phyloP scores from a whole-genome alignment of 2,888 invertebrate genomes.

The Pycnomerus fuliginosus region DNA sequence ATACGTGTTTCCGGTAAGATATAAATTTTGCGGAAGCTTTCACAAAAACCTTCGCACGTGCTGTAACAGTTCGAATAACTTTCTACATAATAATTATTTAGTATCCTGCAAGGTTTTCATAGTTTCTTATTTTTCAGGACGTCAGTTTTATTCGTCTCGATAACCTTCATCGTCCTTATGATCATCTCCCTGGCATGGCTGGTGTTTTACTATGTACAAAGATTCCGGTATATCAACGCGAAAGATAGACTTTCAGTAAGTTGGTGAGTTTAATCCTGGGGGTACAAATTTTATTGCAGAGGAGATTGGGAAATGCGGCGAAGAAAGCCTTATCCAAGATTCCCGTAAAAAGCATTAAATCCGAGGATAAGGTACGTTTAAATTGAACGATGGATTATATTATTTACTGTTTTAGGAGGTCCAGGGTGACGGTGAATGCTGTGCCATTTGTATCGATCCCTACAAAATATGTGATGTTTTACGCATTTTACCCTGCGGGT shows the following conservation, averaged over 20 bases:
- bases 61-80: not conserved
- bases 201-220: conserved; percentile 93
- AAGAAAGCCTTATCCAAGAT: conserved; percentile 93
- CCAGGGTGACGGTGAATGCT: conserved; percentile 83
- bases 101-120: not conserved
- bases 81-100: too few relatives aligned
- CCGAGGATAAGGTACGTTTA: conserved; percentile 75
- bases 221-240: conserved; percentile 91
- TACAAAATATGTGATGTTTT: conserved; percentile 86
- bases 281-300: conserved; percentile 58
- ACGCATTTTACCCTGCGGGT: conserved; percentile 90
- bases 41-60: not conserved
- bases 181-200: conserved; percentile 94
- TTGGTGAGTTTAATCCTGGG: conserved; percentile 25
- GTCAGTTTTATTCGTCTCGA: conserved; percentile 91
- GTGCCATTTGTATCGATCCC: conserved; percentile 93
- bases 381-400: conserved; percentile 5
- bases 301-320: conserved; percentile 86
- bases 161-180: conserved; percentile 94
- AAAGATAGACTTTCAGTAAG: conserved; percentile 90
- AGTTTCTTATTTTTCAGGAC: conserved; percentile 64
- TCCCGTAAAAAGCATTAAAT: conserved; percentile 83
- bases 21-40: too few relatives aligned
- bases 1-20: too few relatives aligned
- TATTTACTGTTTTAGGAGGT: conserved; percentile 61